phyloP scores from a whole-genome alignment of 2,888 invertebrate genomes.

The Brachynemurus nebulosus region DNA sequence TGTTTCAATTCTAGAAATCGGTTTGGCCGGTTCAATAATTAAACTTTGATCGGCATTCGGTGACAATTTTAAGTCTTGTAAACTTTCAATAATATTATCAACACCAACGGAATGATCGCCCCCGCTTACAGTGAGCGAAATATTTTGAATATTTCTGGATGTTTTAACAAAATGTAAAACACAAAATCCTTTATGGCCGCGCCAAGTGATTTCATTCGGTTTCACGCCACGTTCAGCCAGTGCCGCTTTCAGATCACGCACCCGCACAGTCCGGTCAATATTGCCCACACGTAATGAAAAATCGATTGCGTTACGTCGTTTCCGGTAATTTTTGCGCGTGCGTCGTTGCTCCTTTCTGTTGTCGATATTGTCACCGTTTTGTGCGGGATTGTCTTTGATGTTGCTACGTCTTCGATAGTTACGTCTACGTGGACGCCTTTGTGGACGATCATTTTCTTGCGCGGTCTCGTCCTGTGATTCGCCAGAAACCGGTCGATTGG shows the following conservation, averaged over 20 bases:
- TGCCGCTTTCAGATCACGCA: conserved; percentile 61
- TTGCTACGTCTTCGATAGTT: neutral
- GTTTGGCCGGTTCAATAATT: conserved; percentile 35
- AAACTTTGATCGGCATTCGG: conserved; percentile 26
- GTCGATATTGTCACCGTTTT: neutral
- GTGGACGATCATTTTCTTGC: conserved; percentile 10
- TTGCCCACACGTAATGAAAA: conserved; percentile 53
- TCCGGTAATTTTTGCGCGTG: conserved; percentile 6
- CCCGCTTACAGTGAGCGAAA: conserved; percentile 9
- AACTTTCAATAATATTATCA: conserved; percentile 35
- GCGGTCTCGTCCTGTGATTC: conserved; percentile 17
- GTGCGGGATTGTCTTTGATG: neutral
- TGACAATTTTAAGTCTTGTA: conserved; percentile 33
- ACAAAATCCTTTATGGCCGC: conserved; percentile 28
- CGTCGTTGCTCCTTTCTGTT: too few species aligned
- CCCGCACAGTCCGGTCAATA: conserved; percentile 53
- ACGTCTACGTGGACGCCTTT: neutral
- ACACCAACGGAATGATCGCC: conserved; percentile 28
- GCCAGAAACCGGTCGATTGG: conserved; percentile 20
- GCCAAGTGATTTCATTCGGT: conserved; percentile 63
- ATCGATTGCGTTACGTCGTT: conserved; percentile 29
- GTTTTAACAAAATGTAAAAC: conserved; percentile 63
- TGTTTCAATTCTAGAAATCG: conserved; percentile 36
- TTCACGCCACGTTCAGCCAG: conserved; percentile 59
- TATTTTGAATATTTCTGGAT: conserved; percentile 12